phyloP scores from a whole-genome alignment of 2,888 invertebrate genomes.

The Caenorhabditis zanzibari region DNA sequence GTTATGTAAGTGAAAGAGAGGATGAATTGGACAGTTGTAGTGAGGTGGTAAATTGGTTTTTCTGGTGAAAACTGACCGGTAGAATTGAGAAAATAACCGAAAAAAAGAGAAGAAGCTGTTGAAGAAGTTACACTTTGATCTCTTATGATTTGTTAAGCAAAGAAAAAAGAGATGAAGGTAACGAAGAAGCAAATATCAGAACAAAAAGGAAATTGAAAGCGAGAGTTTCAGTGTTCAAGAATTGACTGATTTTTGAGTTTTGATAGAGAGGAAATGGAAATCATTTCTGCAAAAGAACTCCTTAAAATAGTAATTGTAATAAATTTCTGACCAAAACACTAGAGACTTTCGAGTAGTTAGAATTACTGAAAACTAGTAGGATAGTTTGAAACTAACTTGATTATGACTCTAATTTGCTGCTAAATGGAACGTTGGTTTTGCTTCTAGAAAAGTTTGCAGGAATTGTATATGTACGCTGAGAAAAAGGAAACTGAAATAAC shows the following conservation, averaged over 20 bases:
- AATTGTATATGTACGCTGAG: not conserved
- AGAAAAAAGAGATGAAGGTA: constrained; percentile 24
- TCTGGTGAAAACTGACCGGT: constrained; percentile 39
- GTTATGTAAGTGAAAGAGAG: not conserved
- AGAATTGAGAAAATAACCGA: not conserved
- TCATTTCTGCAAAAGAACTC: not conserved
- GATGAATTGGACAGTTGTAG: constrained; percentile 40
- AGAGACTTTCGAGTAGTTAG: constrained; percentile 7
- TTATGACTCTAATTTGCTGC: constrained; percentile 9
- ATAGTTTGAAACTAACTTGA: not conserved
- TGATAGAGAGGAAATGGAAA: not conserved
- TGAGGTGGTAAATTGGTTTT: constrained; percentile 49
- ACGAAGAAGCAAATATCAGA: constrained; percentile 13
- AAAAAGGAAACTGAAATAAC: not conserved
- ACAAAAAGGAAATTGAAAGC: constrained; percentile 9
- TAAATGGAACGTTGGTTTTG: not conserved
- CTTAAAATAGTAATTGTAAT: constrained; percentile 1
- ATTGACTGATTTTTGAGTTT: constrained; percentile 35
- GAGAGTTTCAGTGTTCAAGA: constrained; percentile 40
- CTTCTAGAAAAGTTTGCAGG: not conserved
- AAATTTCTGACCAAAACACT: constrained; percentile 14
- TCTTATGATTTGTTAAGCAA: constrained; percentile 36
- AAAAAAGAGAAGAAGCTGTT: constrained; percentile 1
- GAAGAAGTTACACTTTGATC: constrained; percentile 45
- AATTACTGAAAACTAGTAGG: not conserved